Base-by-base conservation (phyloP, 2,113 vertebrate genomes). In the Xiphophorus hellerii region DNA sequence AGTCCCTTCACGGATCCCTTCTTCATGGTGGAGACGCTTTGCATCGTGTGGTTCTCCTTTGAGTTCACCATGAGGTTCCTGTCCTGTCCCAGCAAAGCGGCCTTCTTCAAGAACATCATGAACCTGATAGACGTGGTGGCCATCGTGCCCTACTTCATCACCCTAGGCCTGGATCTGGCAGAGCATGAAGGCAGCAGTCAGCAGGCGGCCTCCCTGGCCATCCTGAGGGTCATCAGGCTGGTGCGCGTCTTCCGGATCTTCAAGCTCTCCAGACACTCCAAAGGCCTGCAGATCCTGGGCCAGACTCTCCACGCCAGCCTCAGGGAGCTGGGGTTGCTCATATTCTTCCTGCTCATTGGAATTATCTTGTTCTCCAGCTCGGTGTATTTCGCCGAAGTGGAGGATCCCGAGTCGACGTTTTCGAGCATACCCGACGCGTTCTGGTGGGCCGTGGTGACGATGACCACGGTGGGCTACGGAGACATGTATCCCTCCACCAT, bases 381-480 rank as follows among this genome's bases (percentile, higher is more conserved):
- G 0, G 97, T 97, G 51, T 98, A 96, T 86, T 98, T 99, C 14
- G 97, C 97, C 0, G 97, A 99, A 89, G 95, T 95, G 2, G 97
- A 99, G 30, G 96, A 98, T 22, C 94, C 96, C 0, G 95, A 97
- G 0, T 95, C 97, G 0, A 90, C 90, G 29, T 98, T 98, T 77
- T 92, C 95, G 28, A 99, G 97, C 76, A 98, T 99, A 88, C 97
- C 97, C 0, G 96, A 97, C 62, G 96, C 97, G 1, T 99, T 99
- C 69, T 99, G 97, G 97, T 99, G 97, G 97, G 97, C 97, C 0
- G 97, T 99, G 84, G 97, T 99, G 17, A 95, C 97, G 20, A 99
- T 99, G 97, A 99, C 97, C 71, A 99, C 97, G 0, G 97, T 99
- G 28, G 97, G 97, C 14, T 99, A 98, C 6, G 97, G 97, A 35